Conservation (phyloP, 2,797 vertebrate species). For the Austrolebias charrua region DNA sequence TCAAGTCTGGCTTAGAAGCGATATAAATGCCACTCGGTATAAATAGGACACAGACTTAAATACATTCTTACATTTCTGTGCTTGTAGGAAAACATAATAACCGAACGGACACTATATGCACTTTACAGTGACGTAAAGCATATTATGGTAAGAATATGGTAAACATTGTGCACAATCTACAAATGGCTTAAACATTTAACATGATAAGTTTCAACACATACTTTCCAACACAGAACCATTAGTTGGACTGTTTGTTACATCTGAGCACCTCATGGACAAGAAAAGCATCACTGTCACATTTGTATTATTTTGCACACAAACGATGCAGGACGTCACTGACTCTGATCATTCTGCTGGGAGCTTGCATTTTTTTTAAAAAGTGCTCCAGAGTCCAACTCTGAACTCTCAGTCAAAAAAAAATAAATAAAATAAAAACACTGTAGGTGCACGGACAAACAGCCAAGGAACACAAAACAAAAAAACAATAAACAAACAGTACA, state of each 20-base stretch:
- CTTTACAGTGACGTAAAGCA: slow-evolving; percentile 56
- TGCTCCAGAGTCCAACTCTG: slow-evolving; percentile 34
- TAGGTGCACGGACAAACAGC: slow-evolving; percentile 12
- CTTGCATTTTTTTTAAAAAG: slow-evolving; percentile 26
- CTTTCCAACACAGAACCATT: slow-evolving; percentile 28
- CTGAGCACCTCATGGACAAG: slow-evolving; percentile 28
- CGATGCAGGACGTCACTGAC: slow-evolving; percentile 15
- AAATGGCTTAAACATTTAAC: slow-evolving; percentile 55
- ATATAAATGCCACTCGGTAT: slow-evolving; percentile 27
- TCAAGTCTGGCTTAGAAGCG: slow-evolving; percentile 31
- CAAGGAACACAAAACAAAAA: slow-evolving; percentile 25
- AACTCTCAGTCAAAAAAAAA: slow-evolving; percentile 25
- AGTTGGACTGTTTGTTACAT: slow-evolving; percentile 19
- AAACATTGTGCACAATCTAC: slow-evolving; percentile 58
- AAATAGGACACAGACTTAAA: slow-evolving; percentile 23
- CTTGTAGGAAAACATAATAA: slow-evolving; percentile 33
- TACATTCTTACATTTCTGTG: slow-evolving; percentile 43
- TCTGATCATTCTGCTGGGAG: slow-evolving; percentile 17
- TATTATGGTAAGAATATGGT: slow-evolving; percentile 59
- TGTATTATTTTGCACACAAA: slow-evolving; percentile 19
- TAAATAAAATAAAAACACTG: too few relatives aligned
- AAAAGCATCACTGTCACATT: slow-evolving; percentile 27
- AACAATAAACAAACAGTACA: slow-evolving; percentile 20
- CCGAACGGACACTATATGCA: slow-evolving; percentile 60
- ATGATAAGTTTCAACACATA: slow-evolving; percentile 42